Evolutionary conservation across 2,797 vertebrate species (phyloP).

Genomic region (Ambastaia sidthimunki): DNA sequence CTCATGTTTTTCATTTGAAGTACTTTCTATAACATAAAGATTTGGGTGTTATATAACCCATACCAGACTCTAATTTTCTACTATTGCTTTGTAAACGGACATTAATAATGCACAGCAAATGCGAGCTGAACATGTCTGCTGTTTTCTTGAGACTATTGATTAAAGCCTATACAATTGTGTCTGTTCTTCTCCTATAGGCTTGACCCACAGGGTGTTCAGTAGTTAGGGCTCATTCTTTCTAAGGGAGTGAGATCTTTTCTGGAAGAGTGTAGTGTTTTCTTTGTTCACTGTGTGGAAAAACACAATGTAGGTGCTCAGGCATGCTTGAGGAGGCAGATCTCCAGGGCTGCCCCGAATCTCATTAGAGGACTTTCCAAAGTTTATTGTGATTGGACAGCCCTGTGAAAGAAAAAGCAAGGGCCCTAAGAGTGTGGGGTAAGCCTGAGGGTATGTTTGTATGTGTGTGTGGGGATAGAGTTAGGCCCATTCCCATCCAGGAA

Average conservation of each 20-base stretch:
- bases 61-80: background rate
- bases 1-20: no score
- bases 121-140: constrained; percentile 4
- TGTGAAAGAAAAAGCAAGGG: constrained; percentile 53
- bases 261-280: constrained; percentile 41
- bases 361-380: constrained; percentile 59
- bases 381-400: constrained; percentile 60
- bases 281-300: constrained; percentile 65
- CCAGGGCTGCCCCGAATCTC: constrained; percentile 56
- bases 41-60: no score
- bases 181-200: background rate
- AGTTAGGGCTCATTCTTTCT: constrained; percentile 39
- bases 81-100: background rate
- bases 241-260: constrained; percentile 27
- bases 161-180: constrained; percentile 40
- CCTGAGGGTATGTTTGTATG: constrained; percentile 29
- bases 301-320: constrained; percentile 57
- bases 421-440: constrained; percentile 48
- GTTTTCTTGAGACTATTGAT: constrained; percentile 15
- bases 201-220: constrained; percentile 27
- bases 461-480: constrained; percentile 8
- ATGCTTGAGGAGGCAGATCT: constrained; percentile 52
- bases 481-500: constrained; percentile 62
- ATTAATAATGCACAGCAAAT: background rate
- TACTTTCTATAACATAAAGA: no score